A percentile compares a stretch with the other conserved stretches of the same genome.
phyloP scores from a whole-genome alignment of 2,888 invertebrate genomes.

The Byasa hedistus region DNA sequence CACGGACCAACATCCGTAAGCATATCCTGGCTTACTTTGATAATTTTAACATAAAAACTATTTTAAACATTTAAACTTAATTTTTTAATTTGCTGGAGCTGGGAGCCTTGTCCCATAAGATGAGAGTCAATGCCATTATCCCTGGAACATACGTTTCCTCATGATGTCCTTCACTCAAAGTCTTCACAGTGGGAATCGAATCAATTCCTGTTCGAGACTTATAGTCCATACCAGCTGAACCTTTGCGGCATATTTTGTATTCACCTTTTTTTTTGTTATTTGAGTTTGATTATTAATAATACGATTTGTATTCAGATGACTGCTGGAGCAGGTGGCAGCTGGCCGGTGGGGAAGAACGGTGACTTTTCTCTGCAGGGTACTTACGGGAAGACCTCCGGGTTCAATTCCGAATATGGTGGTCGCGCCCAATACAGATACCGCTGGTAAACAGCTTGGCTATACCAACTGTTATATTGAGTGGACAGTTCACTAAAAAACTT shows the following conservation, averaged over 20 bases:
- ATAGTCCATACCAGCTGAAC: too few relatives aligned
- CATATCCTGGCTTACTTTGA: background rate
- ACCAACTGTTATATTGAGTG: too few relatives aligned
- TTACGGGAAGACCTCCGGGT: constrained; percentile 43
- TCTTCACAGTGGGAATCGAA: too few relatives aligned
- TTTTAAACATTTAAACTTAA: too few relatives aligned
- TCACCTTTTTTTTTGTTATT: background rate
- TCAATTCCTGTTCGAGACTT: too few relatives aligned
- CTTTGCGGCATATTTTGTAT: background rate
- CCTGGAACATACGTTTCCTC: too few relatives aligned
- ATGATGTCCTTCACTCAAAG: too few relatives aligned
- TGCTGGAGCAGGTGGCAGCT: constrained; percentile 48
- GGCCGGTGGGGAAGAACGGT: constrained; percentile 52
- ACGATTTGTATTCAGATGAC: constrained; percentile 36
- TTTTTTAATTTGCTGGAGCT: too few relatives aligned
- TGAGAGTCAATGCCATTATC: too few relatives aligned
- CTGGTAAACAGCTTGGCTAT: constrained; percentile 31
- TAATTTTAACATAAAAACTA: background rate
- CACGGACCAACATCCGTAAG: constrained; percentile 9
- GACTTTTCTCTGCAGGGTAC: constrained; percentile 48
- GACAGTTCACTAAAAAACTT: too few relatives aligned
- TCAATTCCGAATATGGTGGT: constrained; percentile 44
- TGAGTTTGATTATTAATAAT: too few relatives aligned
- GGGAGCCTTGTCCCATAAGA: too few relatives aligned
- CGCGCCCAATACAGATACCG: constrained; percentile 41